Conservation (phyloP, 1,140 invertebrate species). For the Zaprionus gabonicus region DNA sequence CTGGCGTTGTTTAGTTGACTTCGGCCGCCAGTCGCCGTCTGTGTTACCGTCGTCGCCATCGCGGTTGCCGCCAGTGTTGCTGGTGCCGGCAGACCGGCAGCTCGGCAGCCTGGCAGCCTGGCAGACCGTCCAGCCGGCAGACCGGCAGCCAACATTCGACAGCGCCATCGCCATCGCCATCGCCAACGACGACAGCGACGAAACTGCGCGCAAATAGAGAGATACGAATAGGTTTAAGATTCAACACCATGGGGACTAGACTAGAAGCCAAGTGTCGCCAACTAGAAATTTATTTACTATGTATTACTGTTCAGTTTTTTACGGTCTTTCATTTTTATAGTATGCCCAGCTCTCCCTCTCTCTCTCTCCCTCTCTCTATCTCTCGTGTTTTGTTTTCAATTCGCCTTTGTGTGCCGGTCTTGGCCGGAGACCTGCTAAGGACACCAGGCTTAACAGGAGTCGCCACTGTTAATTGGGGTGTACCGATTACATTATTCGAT, state of each 20-base stretch:
- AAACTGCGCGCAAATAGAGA: constrained; percentile 73
- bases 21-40: constrained; percentile 74
- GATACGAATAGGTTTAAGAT: constrained; percentile 66
- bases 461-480: constrained; percentile 11
- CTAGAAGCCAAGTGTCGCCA: constrained; percentile 77
- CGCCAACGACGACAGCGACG: constrained; percentile 16
- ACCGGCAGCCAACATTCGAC: constrained; percentile 59
- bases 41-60: constrained; percentile 49
- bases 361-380: constrained; percentile 7
- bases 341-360: constrained; percentile 25
- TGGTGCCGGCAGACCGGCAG: constrained; percentile 32
- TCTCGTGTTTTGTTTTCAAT: constrained; percentile 50
- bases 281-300: constrained; percentile 71
- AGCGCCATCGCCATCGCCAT: constrained; percentile 10
- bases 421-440: background rate
- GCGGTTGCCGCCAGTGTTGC: constrained; percentile 43
- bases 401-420: constrained; percentile 1
- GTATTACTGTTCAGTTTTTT: constrained; percentile 53
- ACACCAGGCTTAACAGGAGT: constrained; percentile 12
- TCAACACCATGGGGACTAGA: constrained; percentile 76
- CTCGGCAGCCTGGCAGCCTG: constrained; percentile 8
- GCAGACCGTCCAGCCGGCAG: constrained; percentile 12
- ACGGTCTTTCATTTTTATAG: constrained; percentile 54
- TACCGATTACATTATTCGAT: background rate
- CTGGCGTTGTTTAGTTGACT: constrained; percentile 69